These are phyloP conservation scores for Tichodroma muraria DNA, from an alignment of 2,113 vertebrate species.

Conservation along the genomic window DNA sequence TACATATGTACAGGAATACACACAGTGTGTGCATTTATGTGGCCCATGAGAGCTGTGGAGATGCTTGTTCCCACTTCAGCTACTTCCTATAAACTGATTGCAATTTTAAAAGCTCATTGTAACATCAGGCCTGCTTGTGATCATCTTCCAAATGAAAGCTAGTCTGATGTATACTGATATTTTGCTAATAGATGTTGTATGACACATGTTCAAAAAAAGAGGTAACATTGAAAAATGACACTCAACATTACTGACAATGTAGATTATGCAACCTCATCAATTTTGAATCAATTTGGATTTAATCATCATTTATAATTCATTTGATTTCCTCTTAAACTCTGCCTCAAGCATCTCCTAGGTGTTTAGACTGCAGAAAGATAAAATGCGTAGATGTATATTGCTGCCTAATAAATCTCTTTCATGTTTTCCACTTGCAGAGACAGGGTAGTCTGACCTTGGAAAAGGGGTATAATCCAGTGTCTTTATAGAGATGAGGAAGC, in stretches of 20 bases:
- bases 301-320: slow-evolving; percentile 68
- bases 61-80: background rate
- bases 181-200: background rate
- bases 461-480: slow-evolving; percentile 44
- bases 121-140: background rate
- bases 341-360: slow-evolving; percentile 43
- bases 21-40: background rate
- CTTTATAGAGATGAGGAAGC: slow-evolving; percentile 51
- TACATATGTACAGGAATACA: fast-evolving
- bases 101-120: background rate
- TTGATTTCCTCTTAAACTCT: slow-evolving; percentile 36
- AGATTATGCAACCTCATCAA: background rate
- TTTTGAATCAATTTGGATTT: slow-evolving; percentile 52
- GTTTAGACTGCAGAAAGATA: slow-evolving; percentile 54
- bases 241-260: background rate
- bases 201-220: background rate
- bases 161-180: background rate
- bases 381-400: slow-evolving; percentile 27
- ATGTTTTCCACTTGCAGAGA: slow-evolving; percentile 32
- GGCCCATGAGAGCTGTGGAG: background rate
- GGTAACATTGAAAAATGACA: background rate
- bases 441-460: slow-evolving; percentile 62
- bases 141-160: background rate
- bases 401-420: slow-evolving; percentile 64
- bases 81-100: background rate